Evolutionary conservation across 2,113 vertebrate species (phyloP).

Genomic region (Phoxinus phoxinus): DNA sequence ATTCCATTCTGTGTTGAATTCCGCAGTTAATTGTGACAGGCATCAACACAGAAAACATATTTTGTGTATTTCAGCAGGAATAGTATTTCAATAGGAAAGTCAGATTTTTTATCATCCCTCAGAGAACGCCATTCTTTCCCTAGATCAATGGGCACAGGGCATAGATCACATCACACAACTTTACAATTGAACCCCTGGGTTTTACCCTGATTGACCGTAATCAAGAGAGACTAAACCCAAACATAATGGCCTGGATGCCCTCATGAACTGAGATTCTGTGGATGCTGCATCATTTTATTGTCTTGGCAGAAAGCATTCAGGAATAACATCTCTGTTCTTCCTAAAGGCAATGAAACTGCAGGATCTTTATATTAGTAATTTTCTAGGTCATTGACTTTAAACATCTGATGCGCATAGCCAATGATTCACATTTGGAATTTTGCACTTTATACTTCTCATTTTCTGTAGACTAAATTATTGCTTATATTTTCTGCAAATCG

Average conservation of each 20-base stretch:
- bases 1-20: background rate
- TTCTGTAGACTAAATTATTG: background rate
- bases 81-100: background rate
- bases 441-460: constrained; percentile 18
- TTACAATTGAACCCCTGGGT: constrained; percentile 14
- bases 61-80: background rate
- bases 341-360: constrained; percentile 31
- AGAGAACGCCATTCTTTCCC: background rate
- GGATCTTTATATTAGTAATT: constrained; percentile 51
- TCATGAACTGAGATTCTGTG: constrained; percentile 16
- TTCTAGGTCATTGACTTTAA: constrained; percentile 51
- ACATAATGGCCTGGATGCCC: constrained; percentile 7
- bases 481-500: background rate
- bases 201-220: constrained; percentile 19
- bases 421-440: background rate
- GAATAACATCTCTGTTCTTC: constrained; percentile 40
- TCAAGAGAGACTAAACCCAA: background rate
- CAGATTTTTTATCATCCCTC: constrained; percentile 10
- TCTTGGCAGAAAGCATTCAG: constrained; percentile 55
- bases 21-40: background rate
- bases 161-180: constrained; percentile 8
- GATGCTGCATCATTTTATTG: constrained; percentile 28
- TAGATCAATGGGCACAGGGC: constrained; percentile 1
- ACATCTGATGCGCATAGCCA: background rate
- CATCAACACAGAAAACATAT: background rate